Percentiles rank a stretch among this genome's conserved stretches.
These are phyloP conservation scores for Sarcophaga caerulescens DNA, from an alignment of 2,888 invertebrate genomes.

Conservation along the genomic window DNA sequence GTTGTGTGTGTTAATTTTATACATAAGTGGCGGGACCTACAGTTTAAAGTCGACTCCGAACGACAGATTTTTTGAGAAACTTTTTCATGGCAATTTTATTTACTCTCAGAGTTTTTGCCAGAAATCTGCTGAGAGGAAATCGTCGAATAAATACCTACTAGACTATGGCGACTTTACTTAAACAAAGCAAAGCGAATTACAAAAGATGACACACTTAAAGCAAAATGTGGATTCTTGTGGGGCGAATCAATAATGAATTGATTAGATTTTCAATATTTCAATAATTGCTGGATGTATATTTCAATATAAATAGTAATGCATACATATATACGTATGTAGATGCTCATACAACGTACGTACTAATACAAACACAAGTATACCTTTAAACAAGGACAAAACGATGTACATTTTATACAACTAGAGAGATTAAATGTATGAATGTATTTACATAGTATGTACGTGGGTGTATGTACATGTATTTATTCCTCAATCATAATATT, in stretches of 20 bases:
- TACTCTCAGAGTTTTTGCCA: too few relatives aligned
- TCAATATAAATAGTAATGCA: background rate
- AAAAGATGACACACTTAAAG: slow-evolving; percentile 41
- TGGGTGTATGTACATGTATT: background rate
- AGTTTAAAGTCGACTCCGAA: too few relatives aligned
- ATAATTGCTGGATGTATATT: slow-evolving; percentile 44
- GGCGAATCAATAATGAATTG: slow-evolving; percentile 35
- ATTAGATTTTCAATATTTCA: slow-evolving; percentile 41
- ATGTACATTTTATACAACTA: slow-evolving; percentile 2
- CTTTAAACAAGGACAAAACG: slow-evolving; percentile 44
- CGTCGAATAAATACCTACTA: too few relatives aligned
- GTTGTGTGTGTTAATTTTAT: too few relatives aligned
- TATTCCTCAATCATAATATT: slow-evolving; percentile 11
- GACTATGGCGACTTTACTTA: too few relatives aligned
- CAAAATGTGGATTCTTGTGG: slow-evolving; percentile 54
- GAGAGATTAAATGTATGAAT: background rate
- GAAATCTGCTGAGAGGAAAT: too few relatives aligned
- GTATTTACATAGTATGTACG: background rate
- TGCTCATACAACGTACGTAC: too few relatives aligned
- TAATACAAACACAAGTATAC: background rate
- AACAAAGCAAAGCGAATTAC: background rate
- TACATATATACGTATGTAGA: background rate
- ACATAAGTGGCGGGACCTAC: too few relatives aligned
- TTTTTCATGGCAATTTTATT: too few relatives aligned
- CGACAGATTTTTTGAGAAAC: too few relatives aligned